These are phyloP conservation scores for Bergia sp. DNA, from an alignment of 92 coral and sea anemone genomes.

Conservation along the genomic window DNA sequence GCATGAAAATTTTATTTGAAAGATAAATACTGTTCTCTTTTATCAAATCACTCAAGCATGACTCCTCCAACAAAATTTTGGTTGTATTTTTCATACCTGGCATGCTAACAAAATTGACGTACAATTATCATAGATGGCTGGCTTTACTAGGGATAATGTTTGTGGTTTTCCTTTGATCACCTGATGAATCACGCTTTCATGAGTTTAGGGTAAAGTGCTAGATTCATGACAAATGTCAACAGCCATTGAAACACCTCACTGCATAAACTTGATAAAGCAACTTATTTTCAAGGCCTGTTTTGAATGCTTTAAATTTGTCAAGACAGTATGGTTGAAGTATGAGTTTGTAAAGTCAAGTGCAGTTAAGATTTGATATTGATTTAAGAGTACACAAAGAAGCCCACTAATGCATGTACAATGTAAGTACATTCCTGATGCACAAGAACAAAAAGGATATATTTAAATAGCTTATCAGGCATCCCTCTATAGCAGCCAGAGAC, in stretches of 20 bases:
- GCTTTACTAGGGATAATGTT: not conserved
- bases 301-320: too few relatives aligned
- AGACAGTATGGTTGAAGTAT: too few relatives aligned
- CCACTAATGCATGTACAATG: not conserved
- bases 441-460: too few relatives aligned
- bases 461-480: too few relatives aligned
- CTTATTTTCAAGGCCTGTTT: too few relatives aligned
- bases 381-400: not conserved
- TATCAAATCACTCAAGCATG: not conserved
- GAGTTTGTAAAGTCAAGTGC: too few relatives aligned
- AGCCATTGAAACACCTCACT: not conserved
- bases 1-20: too few relatives aligned
- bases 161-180: not conserved
- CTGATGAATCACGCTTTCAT: not conserved
- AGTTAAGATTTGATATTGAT: too few relatives aligned
- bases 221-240: not conserved
- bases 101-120: not conserved
- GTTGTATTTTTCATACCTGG: not conserved
- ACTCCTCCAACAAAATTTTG: not conserved
- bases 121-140: not conserved
- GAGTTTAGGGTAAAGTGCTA: not conserved
- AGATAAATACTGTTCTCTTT: not conserved
- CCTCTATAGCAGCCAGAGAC: too few relatives aligned
- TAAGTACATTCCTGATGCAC: not conserved
- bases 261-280: too few relatives aligned